Conservation (phyloP, 2,797 vertebrate genomes). For the Dromococcyx pavoninus region DNA sequence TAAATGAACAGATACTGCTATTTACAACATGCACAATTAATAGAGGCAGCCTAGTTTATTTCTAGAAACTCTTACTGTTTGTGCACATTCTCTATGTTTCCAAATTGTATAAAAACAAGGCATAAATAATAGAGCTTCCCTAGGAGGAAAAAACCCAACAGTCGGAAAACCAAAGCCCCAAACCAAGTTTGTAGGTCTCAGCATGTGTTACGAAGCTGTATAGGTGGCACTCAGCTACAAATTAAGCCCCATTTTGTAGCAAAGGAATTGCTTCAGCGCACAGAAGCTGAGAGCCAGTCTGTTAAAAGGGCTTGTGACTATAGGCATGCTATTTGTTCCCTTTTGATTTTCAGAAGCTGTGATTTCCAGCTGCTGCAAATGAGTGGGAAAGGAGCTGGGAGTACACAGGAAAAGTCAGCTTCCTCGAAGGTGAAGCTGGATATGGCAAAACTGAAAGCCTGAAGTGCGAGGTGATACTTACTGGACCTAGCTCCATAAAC, state of each 20-base stretch:
- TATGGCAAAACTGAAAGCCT: background rate
- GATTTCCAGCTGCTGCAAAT: constrained; percentile 1
- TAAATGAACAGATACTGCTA: constrained; percentile 43
- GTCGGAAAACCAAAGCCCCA: background rate
- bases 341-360: background rate
- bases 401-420: background rate
- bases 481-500: accelerated
- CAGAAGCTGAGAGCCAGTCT: background rate
- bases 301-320: background rate
- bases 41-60: background rate
- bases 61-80: constrained; percentile 14
- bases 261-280: background rate
- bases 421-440: background rate
- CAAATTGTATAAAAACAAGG: background rate
- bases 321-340: background rate
- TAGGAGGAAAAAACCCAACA: background rate
- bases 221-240: background rate
- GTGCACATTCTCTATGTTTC: background rate
- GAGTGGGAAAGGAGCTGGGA: background rate
- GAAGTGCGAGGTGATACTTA: background rate
- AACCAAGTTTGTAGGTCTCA: background rate
- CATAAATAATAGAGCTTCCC: background rate
- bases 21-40: constrained; percentile 36
- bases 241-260: background rate
- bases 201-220: background rate